Percentiles rank a stretch among this genome's conserved stretches.
phyloP scores from a whole-genome alignment of 2,113 vertebrate species.

The Neogale vison region DNA sequence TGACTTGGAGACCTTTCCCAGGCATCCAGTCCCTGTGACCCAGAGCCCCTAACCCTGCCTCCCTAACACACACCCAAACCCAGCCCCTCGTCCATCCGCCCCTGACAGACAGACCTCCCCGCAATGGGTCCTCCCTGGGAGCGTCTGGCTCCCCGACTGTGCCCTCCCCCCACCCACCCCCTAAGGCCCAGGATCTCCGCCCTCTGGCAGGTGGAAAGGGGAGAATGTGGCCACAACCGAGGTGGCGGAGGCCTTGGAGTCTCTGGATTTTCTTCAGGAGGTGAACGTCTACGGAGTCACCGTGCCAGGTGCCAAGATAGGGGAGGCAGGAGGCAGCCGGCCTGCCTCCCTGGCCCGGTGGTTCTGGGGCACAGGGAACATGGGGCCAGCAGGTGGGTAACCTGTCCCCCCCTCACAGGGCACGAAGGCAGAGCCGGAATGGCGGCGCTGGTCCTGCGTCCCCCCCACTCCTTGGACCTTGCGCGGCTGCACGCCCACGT shows the following conservation, averaged over 20 bases:
- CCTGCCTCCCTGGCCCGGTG: background rate
- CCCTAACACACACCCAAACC: background rate
- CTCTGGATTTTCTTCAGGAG: conserved; percentile 89
- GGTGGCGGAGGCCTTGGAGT: conserved; percentile 88
- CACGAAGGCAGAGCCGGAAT: conserved; percentile 92
- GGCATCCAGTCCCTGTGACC: background rate
- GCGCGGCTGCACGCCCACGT: conserved; percentile 81
- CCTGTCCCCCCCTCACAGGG: conserved; percentile 77
- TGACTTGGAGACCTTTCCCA: rapidly evolving
- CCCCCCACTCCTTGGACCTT: conserved; percentile 81
- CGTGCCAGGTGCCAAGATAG: conserved; percentile 87
- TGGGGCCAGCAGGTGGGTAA: background rate
- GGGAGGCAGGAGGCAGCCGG: background rate
- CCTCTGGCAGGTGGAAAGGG: conserved; percentile 91
- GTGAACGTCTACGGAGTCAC: conserved; percentile 91
- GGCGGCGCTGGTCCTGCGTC: conserved; percentile 88
- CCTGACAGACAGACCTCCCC: background rate
- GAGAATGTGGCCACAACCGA: conserved; percentile 95
- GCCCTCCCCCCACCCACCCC: background rate
- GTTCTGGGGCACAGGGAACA: background rate
- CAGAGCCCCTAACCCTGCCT: background rate
- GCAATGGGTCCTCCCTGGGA: rapidly evolving
- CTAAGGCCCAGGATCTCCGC: background rate
- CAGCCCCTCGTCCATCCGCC: background rate
- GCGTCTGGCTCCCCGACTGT: background rate